Base-by-base conservation (phyloP, 1,140 invertebrate genomes). In the Drosophila pectinifera region DNA sequence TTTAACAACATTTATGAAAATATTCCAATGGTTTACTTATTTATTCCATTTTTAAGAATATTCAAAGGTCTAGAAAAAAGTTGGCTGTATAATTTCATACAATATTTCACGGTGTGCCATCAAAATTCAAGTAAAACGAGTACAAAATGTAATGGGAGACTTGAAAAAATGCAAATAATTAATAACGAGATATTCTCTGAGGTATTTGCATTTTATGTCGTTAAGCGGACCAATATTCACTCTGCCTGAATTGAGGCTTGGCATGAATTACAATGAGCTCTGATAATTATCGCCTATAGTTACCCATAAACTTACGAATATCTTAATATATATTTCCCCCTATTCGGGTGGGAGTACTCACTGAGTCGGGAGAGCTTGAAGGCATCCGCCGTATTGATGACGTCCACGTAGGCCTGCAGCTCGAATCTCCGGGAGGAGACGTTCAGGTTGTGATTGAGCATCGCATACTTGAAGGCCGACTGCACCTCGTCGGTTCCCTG, bases 331-430 rank as follows among this genome's bases (percentile, higher is more conserved):
- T n/a, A n/a, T n/a, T n/a, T n/a, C n/a, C n/a, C n/a, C n/a, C n/a
- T n/a, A n/a, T n/a, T n/a, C n/a, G n/a, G n/a, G n/a, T n/a, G n/a
- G n/a, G n/a, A n/a, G n/a, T n/a, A 97, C 97, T 96, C 93, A 98
- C 97, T 97, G 39, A 98, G 93, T 92, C 96, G 94, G 13, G 97
- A 97, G 14, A 98, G 94, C 92, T 98, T 98, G 93, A 97, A 98
- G 57, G 97, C 96, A 92, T 98, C 97, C 26, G 96, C 96, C n/a
- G 96, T 98, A 91, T 97, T 97, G 90, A 98, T 97, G 78, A 97
- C 95, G 92, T 98, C 96, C 28, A 97, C 96, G 88, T 95, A 97
- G n/a, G 96, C 95, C 89, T 96, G 95, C 36, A 98, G 94, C 92
- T 97, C 96, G 75, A 97, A 96, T 3, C 95, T 92, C 39, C 95